Evolutionary conservation across 1,140 invertebrate genomes (phyloP).

Genomic region (Pristionchus pacificus): DNA sequence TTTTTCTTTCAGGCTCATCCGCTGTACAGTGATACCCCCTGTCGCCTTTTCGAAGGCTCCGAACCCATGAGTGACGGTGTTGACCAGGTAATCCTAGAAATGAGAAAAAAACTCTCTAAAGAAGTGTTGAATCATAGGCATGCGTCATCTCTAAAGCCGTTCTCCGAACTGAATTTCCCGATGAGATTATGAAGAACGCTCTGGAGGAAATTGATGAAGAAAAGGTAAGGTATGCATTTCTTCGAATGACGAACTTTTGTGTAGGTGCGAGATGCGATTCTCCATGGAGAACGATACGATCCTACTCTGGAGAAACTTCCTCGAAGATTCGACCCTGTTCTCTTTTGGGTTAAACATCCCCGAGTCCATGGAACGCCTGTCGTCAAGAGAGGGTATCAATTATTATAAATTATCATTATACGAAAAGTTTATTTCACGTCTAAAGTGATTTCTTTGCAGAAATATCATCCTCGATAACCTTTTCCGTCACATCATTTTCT

Average conservation of each 20-base stretch:
- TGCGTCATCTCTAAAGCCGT: constrained; percentile 41
- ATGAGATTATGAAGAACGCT: constrained; percentile 11
- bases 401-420: constrained; percentile 1
- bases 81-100: constrained; percentile 33
- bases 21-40: constrained; percentile 37
- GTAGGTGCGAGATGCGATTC: constrained; percentile 44
- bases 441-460: constrained; percentile 35
- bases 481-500: constrained; percentile 33
- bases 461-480: constrained; percentile 50
- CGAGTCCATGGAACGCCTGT: constrained; percentile 48
- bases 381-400: constrained; percentile 42
- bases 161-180: constrained; percentile 15
- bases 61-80: constrained; percentile 43
- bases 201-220: constrained; percentile 9
- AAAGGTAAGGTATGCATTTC: neutral
- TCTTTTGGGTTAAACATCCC: constrained; percentile 48
- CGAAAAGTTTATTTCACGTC: too few relatives aligned
- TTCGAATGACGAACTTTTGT: too few relatives aligned
- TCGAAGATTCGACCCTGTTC: constrained; percentile 45
- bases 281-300: constrained; percentile 53
- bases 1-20: constrained; percentile 44
- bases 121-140: constrained; percentile 27
- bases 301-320: constrained; percentile 53
- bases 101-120: too few relatives aligned
- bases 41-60: constrained; percentile 40